Evolutionary conservation across 2,888 invertebrate species (phyloP), one percentile per base, ranked within the genome.

Genomic region (Tyria jacobaeae): DNA sequence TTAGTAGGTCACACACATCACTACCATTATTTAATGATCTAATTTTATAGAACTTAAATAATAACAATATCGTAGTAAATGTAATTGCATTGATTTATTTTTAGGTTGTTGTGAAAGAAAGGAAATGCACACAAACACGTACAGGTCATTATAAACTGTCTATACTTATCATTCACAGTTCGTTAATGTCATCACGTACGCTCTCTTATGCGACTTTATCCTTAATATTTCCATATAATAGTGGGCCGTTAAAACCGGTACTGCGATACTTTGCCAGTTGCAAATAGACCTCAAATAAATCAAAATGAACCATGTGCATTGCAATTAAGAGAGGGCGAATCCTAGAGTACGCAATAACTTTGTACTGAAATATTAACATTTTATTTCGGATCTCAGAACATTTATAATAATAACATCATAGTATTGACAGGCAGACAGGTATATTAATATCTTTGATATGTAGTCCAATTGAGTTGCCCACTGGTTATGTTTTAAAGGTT

Each of bases 331-430:
- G 68, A 71, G 62, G 71, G 84, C 76, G 82, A 87, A 85, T 86
- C 83, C 78, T 81, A 78, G 79, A 72, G 76, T 79, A 80, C 77
- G 81, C 84, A 85, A 83, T 89, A 87, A 86, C 83, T 84, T 80
- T 57, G 64, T 62, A 72, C 78, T 81, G 82, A 86, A 88, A 89
- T 89, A 90, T 87, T 80, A 78, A 73, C 74, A 86, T 89, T 89
- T 90, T 87, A 91, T 90, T 87, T 85, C 66, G 66, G 73, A 87
- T 88, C 85, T 72, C 67, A 70, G 86, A 84, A 84, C 91, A 90
- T 91, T 91, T 91, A 91, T 91, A 88, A 91, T 91, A 91, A 91
- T 91, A 89, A 89, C 89, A 89, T 90, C 87, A 87, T 80, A 82
- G 79, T 85, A 90, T 89, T 89, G 91, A 90, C 90, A 89, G 83